A percentile compares a stretch with the other conserved stretches of the same genome.
These are phyloP conservation scores for Lithophane semibrunnea DNA, from an alignment of 2,888 invertebrate species.

Conservation along the genomic window DNA sequence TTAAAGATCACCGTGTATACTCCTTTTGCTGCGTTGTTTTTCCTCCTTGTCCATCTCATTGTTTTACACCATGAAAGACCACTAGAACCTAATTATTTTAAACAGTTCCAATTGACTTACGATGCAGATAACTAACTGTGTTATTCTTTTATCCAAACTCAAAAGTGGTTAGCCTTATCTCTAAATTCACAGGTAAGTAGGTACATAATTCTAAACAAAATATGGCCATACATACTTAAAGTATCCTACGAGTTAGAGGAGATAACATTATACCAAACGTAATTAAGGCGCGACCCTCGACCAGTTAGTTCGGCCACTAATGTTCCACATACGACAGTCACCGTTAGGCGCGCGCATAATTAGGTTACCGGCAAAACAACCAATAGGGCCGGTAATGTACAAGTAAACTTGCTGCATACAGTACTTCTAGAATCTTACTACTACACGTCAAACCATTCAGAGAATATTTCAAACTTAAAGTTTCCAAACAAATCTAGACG, in stretches of 20 bases:
- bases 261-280: slow-evolving; percentile 47
- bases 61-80: no score
- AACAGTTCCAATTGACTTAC: background rate
- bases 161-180: background rate
- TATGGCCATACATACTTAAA: background rate
- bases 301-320: slow-evolving; percentile 16
- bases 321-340: slow-evolving; percentile 27
- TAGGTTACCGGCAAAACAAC: slow-evolving; percentile 34
- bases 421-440: background rate
- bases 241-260: slow-evolving; percentile 6
- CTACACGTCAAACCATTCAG: background rate
- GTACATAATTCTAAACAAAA: background rate
- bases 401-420: background rate
- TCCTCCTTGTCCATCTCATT: background rate
- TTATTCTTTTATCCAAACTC: background rate
- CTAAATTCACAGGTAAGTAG: background rate
- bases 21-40: no score
- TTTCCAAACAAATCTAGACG: slow-evolving; percentile 34
- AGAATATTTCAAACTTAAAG: slow-evolving; percentile 38
- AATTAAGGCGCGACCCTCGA: slow-evolving; percentile 36
- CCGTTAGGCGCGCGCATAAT: slow-evolving; percentile 47
- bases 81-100: background rate
- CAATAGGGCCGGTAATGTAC: background rate
- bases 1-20: no score
- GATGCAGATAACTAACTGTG: background rate